Conservation (phyloP, 2,888 invertebrate genomes). For the Latrodectus elegans region DNA sequence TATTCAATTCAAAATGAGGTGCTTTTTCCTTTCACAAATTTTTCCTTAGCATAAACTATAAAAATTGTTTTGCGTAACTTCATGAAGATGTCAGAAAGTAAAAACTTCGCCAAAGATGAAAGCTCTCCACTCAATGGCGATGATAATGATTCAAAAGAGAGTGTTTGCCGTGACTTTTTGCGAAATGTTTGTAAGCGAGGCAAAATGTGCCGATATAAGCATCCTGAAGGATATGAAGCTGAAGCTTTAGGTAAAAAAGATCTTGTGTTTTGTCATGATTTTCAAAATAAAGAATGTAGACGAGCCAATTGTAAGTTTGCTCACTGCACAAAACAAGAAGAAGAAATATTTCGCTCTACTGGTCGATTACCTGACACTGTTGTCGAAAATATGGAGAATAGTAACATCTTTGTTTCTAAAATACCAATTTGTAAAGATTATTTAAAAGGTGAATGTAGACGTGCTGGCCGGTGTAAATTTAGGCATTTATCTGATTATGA, state of each 20-base stretch:
- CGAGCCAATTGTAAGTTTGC: conserved; percentile 84
- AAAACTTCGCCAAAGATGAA: conserved; percentile 30
- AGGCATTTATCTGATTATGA: conserved; percentile 74
- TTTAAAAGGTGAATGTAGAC: conserved; percentile 79
- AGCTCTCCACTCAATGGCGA: conserved; percentile 53
- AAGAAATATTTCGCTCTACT: conserved; percentile 82
- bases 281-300: conserved; percentile 84
- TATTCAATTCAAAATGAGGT: background rate
- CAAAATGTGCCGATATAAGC: conserved; percentile 79
- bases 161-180: conserved; percentile 80
- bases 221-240: conserved; percentile 75
- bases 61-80: background rate
- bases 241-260: conserved; percentile 74
- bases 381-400: conserved; percentile 73
- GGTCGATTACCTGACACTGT: conserved; percentile 83
- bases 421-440: conserved; percentile 80
- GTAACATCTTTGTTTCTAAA: conserved; percentile 64
- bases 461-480: conserved; percentile 77
- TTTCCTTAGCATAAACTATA: background rate
- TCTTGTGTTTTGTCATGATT: conserved; percentile 79
- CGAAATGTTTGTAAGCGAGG: conserved; percentile 80
- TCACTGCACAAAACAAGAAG: conserved; percentile 85
- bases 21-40: background rate
- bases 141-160: conserved; percentile 71
- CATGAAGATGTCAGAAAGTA: conserved; percentile 45